A percentile compares a stretch with the other conserved stretches of the same genome.
Evolutionary conservation across 2,797 vertebrate genomes (phyloP).

Genomic region (Crossoptilon crossoptilon): DNA sequence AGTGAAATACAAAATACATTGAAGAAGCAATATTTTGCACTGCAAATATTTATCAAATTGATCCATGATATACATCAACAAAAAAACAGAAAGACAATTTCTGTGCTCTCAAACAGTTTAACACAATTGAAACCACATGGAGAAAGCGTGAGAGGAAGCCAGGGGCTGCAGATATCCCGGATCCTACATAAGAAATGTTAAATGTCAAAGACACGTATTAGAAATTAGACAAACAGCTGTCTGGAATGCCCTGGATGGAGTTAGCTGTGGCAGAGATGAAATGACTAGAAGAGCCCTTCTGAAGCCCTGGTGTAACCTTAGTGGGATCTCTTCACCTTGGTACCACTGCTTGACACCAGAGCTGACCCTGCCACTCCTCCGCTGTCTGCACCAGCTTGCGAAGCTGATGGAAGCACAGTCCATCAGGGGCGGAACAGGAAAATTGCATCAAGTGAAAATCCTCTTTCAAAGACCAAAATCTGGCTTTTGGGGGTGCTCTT

Average conservation of each 20-base stretch:
- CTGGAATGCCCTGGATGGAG: not conserved
- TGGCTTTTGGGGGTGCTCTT: not conserved
- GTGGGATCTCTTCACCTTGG: not conserved
- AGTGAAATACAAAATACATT: not conserved
- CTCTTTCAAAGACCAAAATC: not conserved
- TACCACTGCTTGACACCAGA: not conserved
- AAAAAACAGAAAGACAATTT: not conserved
- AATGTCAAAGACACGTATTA: not conserved
- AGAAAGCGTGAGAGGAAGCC: not conserved
- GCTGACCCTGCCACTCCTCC: not conserved
- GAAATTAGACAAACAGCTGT: not conserved
- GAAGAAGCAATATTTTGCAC: not conserved
- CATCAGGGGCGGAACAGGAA: not conserved
- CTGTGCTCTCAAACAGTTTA: not conserved
- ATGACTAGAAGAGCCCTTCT: not conserved
- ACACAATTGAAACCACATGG: not conserved
- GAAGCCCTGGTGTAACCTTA: not conserved
- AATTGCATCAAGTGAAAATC: rapidly evolving
- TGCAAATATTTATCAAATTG: not conserved
- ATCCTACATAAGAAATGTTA: not conserved
- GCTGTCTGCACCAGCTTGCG: too few relatives aligned
- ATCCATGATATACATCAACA: not conserved
- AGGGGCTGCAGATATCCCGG: not conserved
- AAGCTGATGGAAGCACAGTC: not conserved
- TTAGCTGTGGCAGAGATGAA: not conserved